A percentile compares a stretch with the other conserved stretches of the same genome.
phyloP scores from a whole-genome alignment of 2,797 vertebrate genomes.

The Limnodromus scolopaceus region DNA sequence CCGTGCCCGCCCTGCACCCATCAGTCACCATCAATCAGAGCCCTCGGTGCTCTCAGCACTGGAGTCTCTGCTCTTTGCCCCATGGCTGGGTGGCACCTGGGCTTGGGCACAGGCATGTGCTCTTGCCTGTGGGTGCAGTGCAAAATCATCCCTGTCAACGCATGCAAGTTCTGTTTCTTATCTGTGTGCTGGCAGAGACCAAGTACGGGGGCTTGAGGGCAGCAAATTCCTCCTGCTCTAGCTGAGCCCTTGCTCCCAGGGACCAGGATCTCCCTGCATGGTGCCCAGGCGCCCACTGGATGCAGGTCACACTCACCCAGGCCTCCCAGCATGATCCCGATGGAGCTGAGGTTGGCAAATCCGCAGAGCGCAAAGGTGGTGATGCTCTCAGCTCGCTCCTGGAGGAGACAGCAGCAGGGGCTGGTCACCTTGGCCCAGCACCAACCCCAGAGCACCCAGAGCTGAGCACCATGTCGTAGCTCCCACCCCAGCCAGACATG shows the following conservation, averaged over 20 bases:
- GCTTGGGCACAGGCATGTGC: accelerated
- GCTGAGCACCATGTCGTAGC: background rate
- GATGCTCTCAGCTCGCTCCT: constrained; percentile 91
- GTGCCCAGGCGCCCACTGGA: background rate
- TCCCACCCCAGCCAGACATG: background rate
- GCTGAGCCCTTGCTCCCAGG: background rate
- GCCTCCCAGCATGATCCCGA: constrained; percentile 93
- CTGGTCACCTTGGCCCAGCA: background rate
- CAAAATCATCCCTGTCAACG: background rate
- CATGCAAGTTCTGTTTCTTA: background rate
- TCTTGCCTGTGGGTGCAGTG: background rate
- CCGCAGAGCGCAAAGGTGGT: constrained; percentile 93
- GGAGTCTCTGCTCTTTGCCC: background rate
- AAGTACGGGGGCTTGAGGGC: background rate
- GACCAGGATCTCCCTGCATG: background rate
- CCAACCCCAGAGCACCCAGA: background rate
- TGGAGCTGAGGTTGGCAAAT: constrained; percentile 94
- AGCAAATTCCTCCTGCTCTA: background rate
- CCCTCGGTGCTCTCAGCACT: accelerated
- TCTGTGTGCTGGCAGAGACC: background rate
- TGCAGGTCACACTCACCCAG: constrained; percentile 81
- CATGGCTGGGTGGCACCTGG: background rate
- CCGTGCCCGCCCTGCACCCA: background rate
- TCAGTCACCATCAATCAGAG: background rate
- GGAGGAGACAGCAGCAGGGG: constrained; percentile 1